Conservation (phyloP, 2,797 vertebrate genomes). For the Toxotes lorentzi region DNA sequence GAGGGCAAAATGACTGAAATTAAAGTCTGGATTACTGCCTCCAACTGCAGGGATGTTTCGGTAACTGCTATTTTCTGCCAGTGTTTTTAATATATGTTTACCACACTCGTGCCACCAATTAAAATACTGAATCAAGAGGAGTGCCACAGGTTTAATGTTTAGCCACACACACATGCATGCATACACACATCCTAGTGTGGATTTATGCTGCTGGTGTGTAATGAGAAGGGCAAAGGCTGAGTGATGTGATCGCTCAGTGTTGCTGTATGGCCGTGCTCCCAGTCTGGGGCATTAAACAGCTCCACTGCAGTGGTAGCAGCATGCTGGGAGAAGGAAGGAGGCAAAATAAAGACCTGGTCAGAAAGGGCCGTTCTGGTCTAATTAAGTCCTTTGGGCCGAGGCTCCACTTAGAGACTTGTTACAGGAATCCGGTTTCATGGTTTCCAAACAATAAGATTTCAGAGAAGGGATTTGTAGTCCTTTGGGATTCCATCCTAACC, state of each 20-base stretch:
- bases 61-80: slow-evolving; percentile 73
- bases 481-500: slow-evolving; percentile 79
- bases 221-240: slow-evolving; percentile 68
- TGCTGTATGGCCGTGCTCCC: slow-evolving; percentile 67
- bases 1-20: slow-evolving; percentile 80
- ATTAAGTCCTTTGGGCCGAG: slow-evolving; percentile 88
- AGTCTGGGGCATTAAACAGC: slow-evolving; percentile 69
- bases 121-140: slow-evolving; percentile 67
- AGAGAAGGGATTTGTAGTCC: slow-evolving; percentile 86
- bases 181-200: slow-evolving; percentile 46
- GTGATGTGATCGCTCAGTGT: slow-evolving; percentile 68
- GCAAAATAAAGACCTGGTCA: slow-evolving; percentile 76
- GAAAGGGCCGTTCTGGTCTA: slow-evolving; percentile 84
- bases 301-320: slow-evolving; percentile 70
- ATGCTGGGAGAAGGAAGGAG: slow-evolving; percentile 64
- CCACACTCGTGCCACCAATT: slow-evolving; percentile 65
- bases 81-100: slow-evolving; percentile 75
- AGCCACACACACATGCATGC: slow-evolving; percentile 40
- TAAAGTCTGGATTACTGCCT: slow-evolving; percentile 76
- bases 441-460: slow-evolving; percentile 89
- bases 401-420: slow-evolving; percentile 87
- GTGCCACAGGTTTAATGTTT: slow-evolving; percentile 63
- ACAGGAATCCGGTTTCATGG: slow-evolving; percentile 88
- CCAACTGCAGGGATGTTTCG: slow-evolving; percentile 59
- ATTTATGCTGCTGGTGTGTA: slow-evolving; percentile 53